phyloP scores from a whole-genome alignment of 2,888 invertebrate species.

The Thymelicus sylvestris region DNA sequence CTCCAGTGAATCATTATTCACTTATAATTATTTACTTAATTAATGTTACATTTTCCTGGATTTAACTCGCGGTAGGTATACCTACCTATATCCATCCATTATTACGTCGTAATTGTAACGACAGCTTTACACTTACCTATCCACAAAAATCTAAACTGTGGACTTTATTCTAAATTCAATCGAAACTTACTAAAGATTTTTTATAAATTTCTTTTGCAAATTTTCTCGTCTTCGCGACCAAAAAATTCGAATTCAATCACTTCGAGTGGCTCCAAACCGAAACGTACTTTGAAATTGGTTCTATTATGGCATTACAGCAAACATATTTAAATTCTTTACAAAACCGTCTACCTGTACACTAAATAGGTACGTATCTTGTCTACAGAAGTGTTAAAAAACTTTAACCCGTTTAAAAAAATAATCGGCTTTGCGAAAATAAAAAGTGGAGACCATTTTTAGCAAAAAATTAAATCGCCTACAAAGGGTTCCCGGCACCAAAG shows the following conservation, averaged over 20 bases:
- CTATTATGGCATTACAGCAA: slow-evolving; percentile 15
- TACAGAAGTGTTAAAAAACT: slow-evolving; percentile 57
- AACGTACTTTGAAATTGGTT: slow-evolving; percentile 21
- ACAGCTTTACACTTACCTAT: no score
- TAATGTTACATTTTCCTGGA: no score
- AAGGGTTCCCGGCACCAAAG: slow-evolving; percentile 63
- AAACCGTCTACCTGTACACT: slow-evolving; percentile 21
- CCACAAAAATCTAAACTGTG: not conserved
- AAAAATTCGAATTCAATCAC: slow-evolving; percentile 19
- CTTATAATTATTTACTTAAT: no score
- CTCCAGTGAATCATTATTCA: no score
- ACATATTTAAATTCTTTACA: slow-evolving; percentile 23
- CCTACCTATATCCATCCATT: no score
- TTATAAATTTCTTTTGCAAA: slow-evolving; percentile 1
- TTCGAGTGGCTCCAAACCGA: slow-evolving; percentile 13
- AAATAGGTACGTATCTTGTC: slow-evolving; percentile 44
- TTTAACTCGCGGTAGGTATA: no score
- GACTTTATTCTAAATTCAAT: not conserved
- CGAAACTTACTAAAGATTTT: not conserved
- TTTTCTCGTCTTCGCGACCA: not conserved
- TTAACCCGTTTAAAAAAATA: slow-evolving; percentile 73
- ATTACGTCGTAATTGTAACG: no score
- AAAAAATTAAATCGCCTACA: slow-evolving; percentile 49
- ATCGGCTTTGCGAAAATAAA: slow-evolving; percentile 76
- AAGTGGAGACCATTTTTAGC: slow-evolving; percentile 47